These are phyloP conservation scores for Pao palembangensis DNA, from an alignment of 2,113 vertebrate genomes.

Conservation along the genomic window DNA sequence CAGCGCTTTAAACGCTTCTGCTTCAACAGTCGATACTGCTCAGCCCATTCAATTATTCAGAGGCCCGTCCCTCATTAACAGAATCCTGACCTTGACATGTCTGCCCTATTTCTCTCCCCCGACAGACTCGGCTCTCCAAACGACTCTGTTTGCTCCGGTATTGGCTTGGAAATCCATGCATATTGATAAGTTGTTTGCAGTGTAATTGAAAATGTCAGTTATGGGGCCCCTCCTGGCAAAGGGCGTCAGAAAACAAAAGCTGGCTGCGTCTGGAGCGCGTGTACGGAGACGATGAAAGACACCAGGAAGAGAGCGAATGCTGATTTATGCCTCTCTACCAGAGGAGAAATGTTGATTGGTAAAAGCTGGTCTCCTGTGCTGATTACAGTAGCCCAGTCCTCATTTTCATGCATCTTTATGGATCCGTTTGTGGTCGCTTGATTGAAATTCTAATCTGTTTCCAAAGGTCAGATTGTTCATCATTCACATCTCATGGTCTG, in stretches of 20 bases:
- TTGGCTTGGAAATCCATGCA: conserved; percentile 86
- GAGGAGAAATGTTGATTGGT: neutral
- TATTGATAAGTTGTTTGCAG: conserved; percentile 93
- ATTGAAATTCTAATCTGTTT: conserved; percentile 75
- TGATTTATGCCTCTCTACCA: conserved; percentile 35
- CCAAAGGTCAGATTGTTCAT: conserved; percentile 77
- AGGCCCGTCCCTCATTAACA: conserved; percentile 80
- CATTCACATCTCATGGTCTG: conserved; percentile 70
- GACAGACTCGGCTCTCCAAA: conserved; percentile 71
- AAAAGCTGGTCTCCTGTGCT: neutral
- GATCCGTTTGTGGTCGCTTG: conserved; percentile 62
- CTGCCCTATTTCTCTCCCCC: conserved; percentile 75
- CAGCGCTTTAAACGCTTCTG: conserved; percentile 76
- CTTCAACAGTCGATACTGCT: conserved; percentile 76
- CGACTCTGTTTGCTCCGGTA: conserved; percentile 77
- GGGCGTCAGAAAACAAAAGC: conserved; percentile 80
- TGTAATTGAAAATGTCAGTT: conserved; percentile 96
- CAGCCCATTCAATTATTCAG: conserved; percentile 80
- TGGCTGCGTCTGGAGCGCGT: conserved; percentile 56
- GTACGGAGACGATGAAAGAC: conserved; percentile 6
- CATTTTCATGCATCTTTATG: conserved; percentile 49
- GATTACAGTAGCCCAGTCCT: conserved; percentile 15
- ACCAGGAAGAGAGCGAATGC: conserved; percentile 13
- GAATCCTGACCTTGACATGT: conserved; percentile 86
- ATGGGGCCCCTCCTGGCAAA: conserved; percentile 83